phyloP scores from a whole-genome alignment of 2,113 vertebrate species.

The Urocitellus parryii region DNA sequence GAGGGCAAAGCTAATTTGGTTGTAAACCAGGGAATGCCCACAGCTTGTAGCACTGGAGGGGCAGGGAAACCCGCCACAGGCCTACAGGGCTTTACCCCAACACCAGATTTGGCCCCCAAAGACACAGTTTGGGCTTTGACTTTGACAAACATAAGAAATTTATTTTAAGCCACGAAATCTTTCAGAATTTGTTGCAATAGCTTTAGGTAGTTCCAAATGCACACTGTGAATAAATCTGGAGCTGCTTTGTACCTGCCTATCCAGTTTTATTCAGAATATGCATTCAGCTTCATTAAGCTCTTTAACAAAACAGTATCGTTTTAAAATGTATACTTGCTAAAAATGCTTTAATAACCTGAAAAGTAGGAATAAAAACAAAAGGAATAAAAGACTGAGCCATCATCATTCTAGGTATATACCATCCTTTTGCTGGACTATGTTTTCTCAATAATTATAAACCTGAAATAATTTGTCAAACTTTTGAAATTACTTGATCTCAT shows the following conservation, averaged over 20 bases:
- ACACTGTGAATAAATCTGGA: not conserved
- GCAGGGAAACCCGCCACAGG: not conserved
- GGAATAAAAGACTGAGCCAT: not conserved
- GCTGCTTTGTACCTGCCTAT: not conserved
- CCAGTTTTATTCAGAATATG: not conserved
- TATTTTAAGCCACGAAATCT: not conserved
- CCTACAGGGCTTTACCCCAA: not conserved
- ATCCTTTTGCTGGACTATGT: not conserved
- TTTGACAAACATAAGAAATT: not conserved
- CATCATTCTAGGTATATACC: not conserved
- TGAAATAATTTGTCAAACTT: not conserved
- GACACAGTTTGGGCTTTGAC: not conserved
- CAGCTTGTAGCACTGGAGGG: not conserved
- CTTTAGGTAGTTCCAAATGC: not conserved
- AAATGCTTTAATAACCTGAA: not conserved
- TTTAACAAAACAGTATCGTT: not conserved
- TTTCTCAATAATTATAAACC: not conserved
- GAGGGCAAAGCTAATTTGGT: not conserved
- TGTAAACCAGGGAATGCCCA: not conserved
- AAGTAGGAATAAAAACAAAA: not conserved
- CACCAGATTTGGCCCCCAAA: not conserved
- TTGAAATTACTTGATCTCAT: not conserved
- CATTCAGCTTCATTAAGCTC: not conserved
- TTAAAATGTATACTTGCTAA: not conserved
- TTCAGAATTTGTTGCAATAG: not conserved